Conservation (phyloP, 1,140 invertebrate genomes). For the Anthonomus grandis region DNA sequence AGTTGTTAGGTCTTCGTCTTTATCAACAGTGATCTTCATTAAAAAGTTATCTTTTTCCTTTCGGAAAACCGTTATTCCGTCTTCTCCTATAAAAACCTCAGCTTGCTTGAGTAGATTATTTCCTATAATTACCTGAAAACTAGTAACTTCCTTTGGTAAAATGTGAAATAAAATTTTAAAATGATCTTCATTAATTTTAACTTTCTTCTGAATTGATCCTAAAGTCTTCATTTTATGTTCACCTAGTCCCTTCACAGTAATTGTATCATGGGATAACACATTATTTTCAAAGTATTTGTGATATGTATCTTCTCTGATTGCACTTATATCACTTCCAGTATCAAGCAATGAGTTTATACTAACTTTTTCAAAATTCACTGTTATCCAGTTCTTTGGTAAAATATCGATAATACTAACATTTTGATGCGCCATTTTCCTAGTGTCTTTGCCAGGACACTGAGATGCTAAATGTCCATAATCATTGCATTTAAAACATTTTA, state of each 20-base stretch:
- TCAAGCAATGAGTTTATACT: slow-evolving; percentile 5
- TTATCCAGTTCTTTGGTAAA: background rate
- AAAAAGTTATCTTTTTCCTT: slow-evolving; percentile 14
- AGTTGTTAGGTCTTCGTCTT: background rate
- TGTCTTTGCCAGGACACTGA: background rate
- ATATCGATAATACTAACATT: background rate
- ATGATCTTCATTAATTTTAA: slow-evolving; percentile 19
- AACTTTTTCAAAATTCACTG: background rate
- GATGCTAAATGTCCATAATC: slow-evolving; percentile 11
- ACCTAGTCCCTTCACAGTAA: slow-evolving; percentile 11
- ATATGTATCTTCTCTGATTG: slow-evolving; percentile 11
- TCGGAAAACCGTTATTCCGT: background rate
- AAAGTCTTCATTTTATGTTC: slow-evolving; percentile 2
- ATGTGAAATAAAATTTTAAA: slow-evolving; percentile 7
- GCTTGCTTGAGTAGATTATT: slow-evolving; percentile 6
- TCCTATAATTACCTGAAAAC: slow-evolving; percentile 11
- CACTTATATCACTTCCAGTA: slow-evolving; percentile 15
- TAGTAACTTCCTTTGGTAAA: background rate
- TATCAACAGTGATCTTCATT: slow-evolving; percentile 15
- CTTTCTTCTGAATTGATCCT: slow-evolving; percentile 12
- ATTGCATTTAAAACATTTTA: slow-evolving; percentile 18
- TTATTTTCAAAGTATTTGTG: slow-evolving; percentile 5
- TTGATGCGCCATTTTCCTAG: background rate
- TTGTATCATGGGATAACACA: background rate
- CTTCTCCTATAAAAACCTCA: slow-evolving; percentile 11